A percentile compares a stretch with the other conserved stretches of the same genome.
Conservation (phyloP, 2,113 vertebrate genomes). For the Microtus oregoni region DNA sequence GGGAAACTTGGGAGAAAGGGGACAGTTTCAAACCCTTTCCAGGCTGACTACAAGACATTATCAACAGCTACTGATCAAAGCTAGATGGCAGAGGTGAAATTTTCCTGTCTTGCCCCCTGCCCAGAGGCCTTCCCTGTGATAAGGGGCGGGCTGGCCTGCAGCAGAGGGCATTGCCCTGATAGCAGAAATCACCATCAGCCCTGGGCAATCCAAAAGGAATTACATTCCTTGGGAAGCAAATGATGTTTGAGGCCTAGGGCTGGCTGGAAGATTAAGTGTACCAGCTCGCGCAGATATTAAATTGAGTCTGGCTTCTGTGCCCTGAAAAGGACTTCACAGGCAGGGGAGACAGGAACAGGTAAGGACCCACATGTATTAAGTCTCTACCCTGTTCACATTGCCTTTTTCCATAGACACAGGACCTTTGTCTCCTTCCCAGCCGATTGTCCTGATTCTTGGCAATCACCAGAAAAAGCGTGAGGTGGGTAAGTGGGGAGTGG, state of each 20-base stretch:
- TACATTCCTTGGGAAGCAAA: constrained; percentile 2
- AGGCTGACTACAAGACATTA: neutral
- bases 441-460: neutral
- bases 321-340: neutral
- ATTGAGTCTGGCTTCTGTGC: neutral
- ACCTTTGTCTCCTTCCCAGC: neutral
- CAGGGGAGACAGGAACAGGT: neutral
- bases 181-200: neutral
- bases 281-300: neutral
- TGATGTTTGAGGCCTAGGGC: constrained; percentile 11
- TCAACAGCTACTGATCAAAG: neutral
- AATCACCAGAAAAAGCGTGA: neutral
- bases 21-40: neutral
- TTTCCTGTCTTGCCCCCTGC: neutral
- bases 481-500: neutral
- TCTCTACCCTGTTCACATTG: neutral
- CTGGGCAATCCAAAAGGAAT: neutral
- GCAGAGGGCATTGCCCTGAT: neutral
- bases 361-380: neutral
- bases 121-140: neutral
- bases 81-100: neutral
- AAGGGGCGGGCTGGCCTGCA: neutral
- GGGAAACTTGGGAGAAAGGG: neutral
- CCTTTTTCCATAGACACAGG: neutral
- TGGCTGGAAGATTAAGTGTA: constrained; percentile 25